These are phyloP conservation scores for Physocephala rufipes DNA, from an alignment of 2,888 invertebrate genomes.

Conservation along the genomic window DNA sequence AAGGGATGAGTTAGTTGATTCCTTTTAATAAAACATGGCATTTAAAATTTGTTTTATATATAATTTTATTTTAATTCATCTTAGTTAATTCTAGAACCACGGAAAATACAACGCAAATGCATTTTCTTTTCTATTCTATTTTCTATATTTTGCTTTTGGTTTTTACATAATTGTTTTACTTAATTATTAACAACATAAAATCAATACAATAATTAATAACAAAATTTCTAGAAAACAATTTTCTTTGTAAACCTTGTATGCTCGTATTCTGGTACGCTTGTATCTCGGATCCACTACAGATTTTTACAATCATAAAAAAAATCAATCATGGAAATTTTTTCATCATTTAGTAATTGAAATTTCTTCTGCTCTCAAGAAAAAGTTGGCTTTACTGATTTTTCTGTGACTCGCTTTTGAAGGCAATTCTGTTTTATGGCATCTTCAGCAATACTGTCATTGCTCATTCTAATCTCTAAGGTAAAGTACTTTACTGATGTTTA, in stretches of 20 bases:
- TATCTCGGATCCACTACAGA: too few species aligned
- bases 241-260: not conserved
- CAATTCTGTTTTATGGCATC: too few species aligned
- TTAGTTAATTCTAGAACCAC: slow-evolving; percentile 10
- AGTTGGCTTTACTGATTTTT: too few species aligned
- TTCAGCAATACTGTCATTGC: too few species aligned
- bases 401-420: too few species aligned
- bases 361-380: too few species aligned
- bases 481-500: too few species aligned
- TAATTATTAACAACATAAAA: slow-evolving; percentile 15
- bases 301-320: not conserved
- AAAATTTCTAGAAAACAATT: not conserved
- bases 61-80: slow-evolving; percentile 12
- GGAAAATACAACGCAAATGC: not conserved
- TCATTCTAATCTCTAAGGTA: too few species aligned
- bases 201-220: slow-evolving; percentile 2
- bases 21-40: not conserved
- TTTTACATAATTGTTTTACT: slow-evolving; percentile 3
- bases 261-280: too few species aligned
- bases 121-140: too few species aligned
- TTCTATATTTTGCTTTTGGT: too few species aligned
- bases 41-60: not conserved
- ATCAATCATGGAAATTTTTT: not conserved
- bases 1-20: not conserved
- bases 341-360: too few species aligned